These are phyloP conservation scores for Noctuana brunneofusca DNA, from an alignment of 2,888 invertebrate genomes.

Conservation along the genomic window DNA sequence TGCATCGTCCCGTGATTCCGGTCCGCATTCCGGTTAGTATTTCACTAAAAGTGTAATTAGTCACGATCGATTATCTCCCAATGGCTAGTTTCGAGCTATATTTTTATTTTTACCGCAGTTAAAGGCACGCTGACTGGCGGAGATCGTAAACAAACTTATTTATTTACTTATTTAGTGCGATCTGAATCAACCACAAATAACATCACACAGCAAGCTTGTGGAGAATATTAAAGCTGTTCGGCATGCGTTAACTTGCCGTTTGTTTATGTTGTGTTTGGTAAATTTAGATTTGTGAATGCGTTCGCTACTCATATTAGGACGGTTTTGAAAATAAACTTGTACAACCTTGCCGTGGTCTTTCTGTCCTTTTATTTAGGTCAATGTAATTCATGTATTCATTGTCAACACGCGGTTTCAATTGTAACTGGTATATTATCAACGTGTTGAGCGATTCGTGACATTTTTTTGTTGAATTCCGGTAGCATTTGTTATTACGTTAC, in stretches of 20 bases:
- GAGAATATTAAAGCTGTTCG: conserved; percentile 57
- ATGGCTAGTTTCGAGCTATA: conserved; percentile 52
- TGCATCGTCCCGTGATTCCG: conserved; percentile 79
- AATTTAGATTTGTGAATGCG: conserved; percentile 75
- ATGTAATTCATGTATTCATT: conserved; percentile 74
- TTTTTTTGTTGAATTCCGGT: conserved; percentile 24
- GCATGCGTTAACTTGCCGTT: conserved; percentile 65
- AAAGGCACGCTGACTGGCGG: conserved; percentile 48
- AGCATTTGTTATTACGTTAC: conserved; percentile 9
- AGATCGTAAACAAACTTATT: conserved; percentile 55
- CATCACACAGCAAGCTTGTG: conserved; percentile 64
- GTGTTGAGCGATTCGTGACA: conserved; percentile 35
- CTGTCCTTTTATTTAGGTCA: conserved; percentile 76
- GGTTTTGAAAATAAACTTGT: conserved; percentile 78
- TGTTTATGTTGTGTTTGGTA: conserved; percentile 79
- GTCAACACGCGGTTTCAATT: conserved; percentile 58
- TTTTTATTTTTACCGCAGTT: conserved; percentile 65
- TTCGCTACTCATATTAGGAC: conserved; percentile 73
- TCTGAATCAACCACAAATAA: conserved; percentile 53
- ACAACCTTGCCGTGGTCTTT: conserved; percentile 76
- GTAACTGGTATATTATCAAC: conserved; percentile 45
- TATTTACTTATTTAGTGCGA: conserved; percentile 63
- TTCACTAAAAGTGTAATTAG: conserved; percentile 41
- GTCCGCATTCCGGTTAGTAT: conserved; percentile 78
- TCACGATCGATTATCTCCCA: conserved; percentile 40